Conservation (phyloP, 2,888 invertebrate species). For the Stegophylla sp. region DNA sequence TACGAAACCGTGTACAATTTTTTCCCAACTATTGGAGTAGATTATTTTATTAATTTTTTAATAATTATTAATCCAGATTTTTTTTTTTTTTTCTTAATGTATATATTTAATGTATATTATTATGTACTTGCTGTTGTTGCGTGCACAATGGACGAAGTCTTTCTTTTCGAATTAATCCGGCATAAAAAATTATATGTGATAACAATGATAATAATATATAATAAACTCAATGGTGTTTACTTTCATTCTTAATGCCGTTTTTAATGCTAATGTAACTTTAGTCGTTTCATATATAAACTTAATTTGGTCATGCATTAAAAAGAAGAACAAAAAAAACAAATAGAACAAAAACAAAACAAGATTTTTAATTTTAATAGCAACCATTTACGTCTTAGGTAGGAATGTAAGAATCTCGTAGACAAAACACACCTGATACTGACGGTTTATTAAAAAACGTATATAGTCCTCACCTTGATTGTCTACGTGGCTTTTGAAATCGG, state of each 20-base stretch:
- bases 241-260: not conserved
- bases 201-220: not conserved
- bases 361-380: not conserved
- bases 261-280: too few species aligned
- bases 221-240: not conserved
- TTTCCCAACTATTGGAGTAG: not conserved
- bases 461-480: slow-evolving; percentile 49
- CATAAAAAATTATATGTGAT: not conserved
- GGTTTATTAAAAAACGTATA: slow-evolving; percentile 24
- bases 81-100: too few species aligned
- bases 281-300: not conserved
- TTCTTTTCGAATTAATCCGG: not conserved
- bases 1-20: not conserved
- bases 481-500: slow-evolving; percentile 55
- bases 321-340: not conserved
- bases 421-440: slow-evolving; percentile 51
- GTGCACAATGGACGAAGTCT: not conserved
- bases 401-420: slow-evolving; percentile 41
- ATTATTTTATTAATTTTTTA: not conserved
- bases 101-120: too few species aligned
- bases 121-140: not conserved
- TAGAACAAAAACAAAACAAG: slow-evolving; percentile 12
- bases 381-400: not conserved
- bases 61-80: not conserved
- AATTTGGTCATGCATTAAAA: not conserved